phyloP scores from a whole-genome alignment of 2,888 invertebrate genomes.

The Tipula helvola region DNA sequence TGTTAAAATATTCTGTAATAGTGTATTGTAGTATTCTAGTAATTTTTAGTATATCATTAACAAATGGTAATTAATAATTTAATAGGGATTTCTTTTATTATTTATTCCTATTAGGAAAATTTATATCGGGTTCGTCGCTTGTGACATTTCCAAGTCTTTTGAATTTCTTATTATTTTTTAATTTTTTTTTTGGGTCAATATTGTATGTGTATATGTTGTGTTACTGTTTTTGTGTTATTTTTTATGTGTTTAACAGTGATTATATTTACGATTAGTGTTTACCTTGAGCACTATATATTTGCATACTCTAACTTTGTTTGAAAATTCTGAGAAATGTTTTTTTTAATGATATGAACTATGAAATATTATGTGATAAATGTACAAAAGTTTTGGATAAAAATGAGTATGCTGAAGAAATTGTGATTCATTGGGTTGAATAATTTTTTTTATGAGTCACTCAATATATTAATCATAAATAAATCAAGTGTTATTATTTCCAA shows the following conservation, averaged over 20 bases:
- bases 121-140: not conserved
- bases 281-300: not conserved
- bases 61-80: not conserved
- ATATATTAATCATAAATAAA: not conserved
- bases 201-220: not conserved
- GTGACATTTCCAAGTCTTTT: not conserved
- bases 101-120: not conserved
- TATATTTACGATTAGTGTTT: not conserved
- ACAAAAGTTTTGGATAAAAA: not conserved
- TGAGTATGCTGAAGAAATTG: not conserved
- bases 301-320: not conserved
- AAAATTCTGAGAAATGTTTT: not conserved
- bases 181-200: not conserved
- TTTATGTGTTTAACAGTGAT: not conserved
- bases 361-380: too few relatives aligned
- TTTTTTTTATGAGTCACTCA: not conserved
- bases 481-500: not conserved
- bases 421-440: not conserved
- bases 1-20: not conserved
- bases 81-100: not conserved
- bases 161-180: not conserved
- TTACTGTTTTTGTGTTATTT: not conserved
- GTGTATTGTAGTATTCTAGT: not conserved
- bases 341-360: not conserved
- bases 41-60: not conserved